These are phyloP conservation scores for Tyrophagus putrescentiae DNA, from an alignment of 1,140 invertebrate genomes.

Conservation along the genomic window DNA sequence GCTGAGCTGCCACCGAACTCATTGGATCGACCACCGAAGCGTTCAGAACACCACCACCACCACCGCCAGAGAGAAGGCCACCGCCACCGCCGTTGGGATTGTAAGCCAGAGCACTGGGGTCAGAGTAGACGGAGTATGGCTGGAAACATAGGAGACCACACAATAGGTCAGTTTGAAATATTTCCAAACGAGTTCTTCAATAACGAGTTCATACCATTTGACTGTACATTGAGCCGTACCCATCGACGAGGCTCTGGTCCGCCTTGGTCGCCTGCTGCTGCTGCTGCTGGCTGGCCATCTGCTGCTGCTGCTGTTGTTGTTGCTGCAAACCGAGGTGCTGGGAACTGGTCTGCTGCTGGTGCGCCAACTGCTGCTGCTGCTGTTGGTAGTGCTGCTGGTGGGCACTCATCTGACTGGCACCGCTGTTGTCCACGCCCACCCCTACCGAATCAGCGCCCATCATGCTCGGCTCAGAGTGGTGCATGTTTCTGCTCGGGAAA, in stretches of 20 bases:
- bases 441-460: too few species aligned
- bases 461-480: constrained; percentile 26
- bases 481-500: constrained; percentile 25
- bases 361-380: not conserved
- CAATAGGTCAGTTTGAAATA: too few species aligned
- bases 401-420: constrained; percentile 17
- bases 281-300: too few species aligned
- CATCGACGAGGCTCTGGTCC: too few species aligned
- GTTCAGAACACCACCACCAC: too few species aligned
- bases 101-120: not conserved
- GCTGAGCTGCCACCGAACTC: not conserved
- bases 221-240: constrained; percentile 18
- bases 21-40: not conserved
- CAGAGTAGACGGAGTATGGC: constrained; percentile 11
- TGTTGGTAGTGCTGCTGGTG: constrained; percentile 8
- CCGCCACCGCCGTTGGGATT: constrained; percentile 13
- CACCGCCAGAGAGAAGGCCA: too few species aligned
- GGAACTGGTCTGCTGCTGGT: constrained; percentile 7
- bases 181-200: too few species aligned
- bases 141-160: too few species aligned
- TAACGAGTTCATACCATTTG: not conserved
- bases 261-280: too few species aligned
- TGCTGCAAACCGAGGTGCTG: too few species aligned
- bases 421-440: constrained; percentile 12
- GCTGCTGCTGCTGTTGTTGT: too few species aligned